Base-by-base conservation (phyloP, 2,888 invertebrate genomes). In the Zelleria hepariella region DNA sequence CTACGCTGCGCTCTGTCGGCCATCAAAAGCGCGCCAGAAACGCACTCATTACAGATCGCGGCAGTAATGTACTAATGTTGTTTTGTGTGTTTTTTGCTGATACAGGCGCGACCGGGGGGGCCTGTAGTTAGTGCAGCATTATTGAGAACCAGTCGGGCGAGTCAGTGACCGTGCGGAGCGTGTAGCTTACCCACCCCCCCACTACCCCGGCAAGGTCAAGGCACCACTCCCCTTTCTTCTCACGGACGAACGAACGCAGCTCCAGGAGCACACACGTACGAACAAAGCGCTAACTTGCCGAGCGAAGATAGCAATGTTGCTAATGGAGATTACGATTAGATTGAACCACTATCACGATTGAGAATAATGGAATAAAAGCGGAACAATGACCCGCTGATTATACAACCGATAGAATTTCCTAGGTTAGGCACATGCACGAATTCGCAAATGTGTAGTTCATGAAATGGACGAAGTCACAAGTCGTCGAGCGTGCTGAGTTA, bases 191-290 rank as follows among this genome's bases (percentile, higher is more conserved):
- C 61, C 64, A 64, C 62, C 66, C 68, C 67, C 73, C 75, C 65
- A 66, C 64, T 64, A 71, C 74, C 80, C 78, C 69, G 72, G 69
- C 85, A 87, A 87, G 87, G 87, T 85, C 86, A 86, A 78, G 71
- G 70, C 69, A 59, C 61, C 55, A 52, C 57, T 55, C 56, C 32
- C 52, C 58, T 27, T 49, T 58, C 26, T 27, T 51, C 58, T 27
- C 49, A 51, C 49, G 51, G 26, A 51, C 32, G 55, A n/a, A 15
- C 32, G 32, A 42, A 42, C 32, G 32, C 32, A 42, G 15, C 15
- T 42, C 32, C 32, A 5, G 32, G 32, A 42, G 15, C 15, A 42
- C 15, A 15, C 15, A 42, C 10, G 15, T 42, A 42, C 15, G 32
- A 10, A 32, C 15, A 42, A 42, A 42, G 32, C 32, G 15, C 32